Evolutionary conservation across 2,113 vertebrate genomes (phyloP), one percentile per base, ranked within the genome.

Genomic region (Podiceps cristatus): DNA sequence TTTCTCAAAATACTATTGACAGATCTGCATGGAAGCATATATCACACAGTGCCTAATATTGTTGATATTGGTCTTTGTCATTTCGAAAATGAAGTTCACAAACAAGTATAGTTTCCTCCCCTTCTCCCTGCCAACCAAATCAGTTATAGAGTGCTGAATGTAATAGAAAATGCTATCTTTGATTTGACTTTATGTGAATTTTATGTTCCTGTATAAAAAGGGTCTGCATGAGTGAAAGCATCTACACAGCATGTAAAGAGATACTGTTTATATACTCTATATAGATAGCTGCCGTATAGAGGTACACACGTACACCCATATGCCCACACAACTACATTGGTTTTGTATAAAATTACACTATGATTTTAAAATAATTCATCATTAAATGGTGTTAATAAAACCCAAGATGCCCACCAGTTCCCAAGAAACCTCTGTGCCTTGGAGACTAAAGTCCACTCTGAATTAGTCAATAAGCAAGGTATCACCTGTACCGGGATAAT

Each of bases 381-480:
- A 24, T 64, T 63, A 86, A 52, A 53, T 89, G 9, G 68, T 71
- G 25, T 71, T 83, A 75, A 68, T 78, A 75, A 88, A 73, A 67
- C 18, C 37, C 5, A 4, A 95, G 60, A 28, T 75, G 47, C 73
- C 81, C n/a, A 64, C 19, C 25, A 40, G 20, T 68, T 95, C 59
- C 56, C 40, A 74, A 44, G 79, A 83, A 89, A 56, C 7, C 19
- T 47, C 42, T 86, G n/a, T 88, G 53, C 53, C 71, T 83, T 74
- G 47, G 31, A 76, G 35, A 63, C 55, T 60, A 17, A 77, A 80
- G 42, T 58, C 59, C 47, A 33, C 29, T 75, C 63, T 72, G 75
- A 93, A 95, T 92, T 80, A 92, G 66, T 88, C 58, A 77, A 35
- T 16, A 77, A 80, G 45, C 2, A 29, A 84, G 59, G 80, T 84